Percentiles rank a stretch among this genome's conserved stretches.
These are phyloP conservation scores for Cataglyphis livida DNA, from an alignment of 2,888 invertebrate genomes.

Conservation along the genomic window DNA sequence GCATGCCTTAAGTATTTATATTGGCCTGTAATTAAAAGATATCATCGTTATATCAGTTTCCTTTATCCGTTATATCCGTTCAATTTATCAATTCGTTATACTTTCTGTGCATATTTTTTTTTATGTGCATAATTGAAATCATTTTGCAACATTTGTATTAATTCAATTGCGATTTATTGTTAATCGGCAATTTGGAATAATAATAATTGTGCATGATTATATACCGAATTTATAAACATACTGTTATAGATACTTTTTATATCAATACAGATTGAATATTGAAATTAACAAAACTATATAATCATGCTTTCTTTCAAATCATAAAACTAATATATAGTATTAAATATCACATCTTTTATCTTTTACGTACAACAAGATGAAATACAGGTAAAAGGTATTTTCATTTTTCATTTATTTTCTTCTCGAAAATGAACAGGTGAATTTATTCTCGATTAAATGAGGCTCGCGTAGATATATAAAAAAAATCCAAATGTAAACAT, in stretches of 20 bases:
- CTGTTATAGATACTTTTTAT: neutral
- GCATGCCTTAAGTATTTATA: slow-evolving; percentile 7
- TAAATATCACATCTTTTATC: neutral
- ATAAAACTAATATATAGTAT: neutral
- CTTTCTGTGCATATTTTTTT: neutral
- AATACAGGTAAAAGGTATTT: neutral
- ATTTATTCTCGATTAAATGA: neutral
- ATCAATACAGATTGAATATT: neutral
- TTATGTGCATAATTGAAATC: neutral
- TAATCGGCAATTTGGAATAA: neutral
- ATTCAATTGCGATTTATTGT: neutral
- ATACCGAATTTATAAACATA: neutral
- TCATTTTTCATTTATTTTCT: neutral
- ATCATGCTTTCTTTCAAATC: neutral
- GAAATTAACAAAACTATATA: neutral
- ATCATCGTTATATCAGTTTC: slow-evolving; percentile 24
- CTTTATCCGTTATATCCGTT: neutral
- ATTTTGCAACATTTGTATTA: neutral
- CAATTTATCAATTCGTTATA: slow-evolving; percentile 11
- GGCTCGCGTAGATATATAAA: neutral
- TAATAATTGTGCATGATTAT: neutral
- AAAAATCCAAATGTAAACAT: neutral
- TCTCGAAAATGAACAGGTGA: neutral
- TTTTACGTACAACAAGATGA: neutral
- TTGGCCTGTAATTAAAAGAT: neutral